phyloP scores from a whole-genome alignment of 2,113 vertebrate genomes.

The Rhadina sibilatrix region DNA sequence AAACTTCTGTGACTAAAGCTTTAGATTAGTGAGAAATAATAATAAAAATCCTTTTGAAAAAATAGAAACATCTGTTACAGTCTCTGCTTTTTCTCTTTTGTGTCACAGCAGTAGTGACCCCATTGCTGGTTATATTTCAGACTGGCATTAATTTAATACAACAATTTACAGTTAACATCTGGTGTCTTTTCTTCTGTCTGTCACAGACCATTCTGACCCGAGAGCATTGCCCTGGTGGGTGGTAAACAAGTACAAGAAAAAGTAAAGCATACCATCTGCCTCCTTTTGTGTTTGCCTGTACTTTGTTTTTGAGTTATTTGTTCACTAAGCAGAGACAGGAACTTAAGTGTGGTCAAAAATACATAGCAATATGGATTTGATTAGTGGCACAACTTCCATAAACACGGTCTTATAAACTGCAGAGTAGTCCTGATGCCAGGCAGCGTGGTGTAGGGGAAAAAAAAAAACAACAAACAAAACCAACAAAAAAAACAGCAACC shows the following conservation, averaged over 20 bases:
- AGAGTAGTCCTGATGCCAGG: background rate
- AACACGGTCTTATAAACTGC: background rate
- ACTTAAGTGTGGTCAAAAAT: background rate
- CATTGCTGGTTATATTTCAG: background rate
- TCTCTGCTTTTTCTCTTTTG: background rate
- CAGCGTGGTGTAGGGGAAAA: background rate
- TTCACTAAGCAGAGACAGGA: background rate
- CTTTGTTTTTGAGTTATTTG: background rate
- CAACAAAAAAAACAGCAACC: too few species aligned
- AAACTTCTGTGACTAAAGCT: background rate
- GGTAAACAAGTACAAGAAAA: constrained; percentile 27
- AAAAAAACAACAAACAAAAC: too few species aligned
- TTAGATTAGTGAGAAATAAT: background rate
- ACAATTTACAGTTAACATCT: constrained; percentile 12
- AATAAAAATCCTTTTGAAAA: background rate
- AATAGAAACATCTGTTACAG: background rate
- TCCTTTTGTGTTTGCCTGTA: background rate
- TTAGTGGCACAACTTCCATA: background rate
- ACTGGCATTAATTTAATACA: background rate
- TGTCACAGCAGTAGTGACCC: background rate
- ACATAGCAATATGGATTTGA: background rate
- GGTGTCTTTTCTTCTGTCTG: background rate
- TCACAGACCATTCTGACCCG: constrained; percentile 6
- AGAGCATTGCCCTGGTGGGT: background rate
- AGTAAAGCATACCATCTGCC: constrained; percentile 13